Base-by-base conservation (phyloP, 2,113 vertebrate species). In the Ornithorhynchus anatinus region DNA sequence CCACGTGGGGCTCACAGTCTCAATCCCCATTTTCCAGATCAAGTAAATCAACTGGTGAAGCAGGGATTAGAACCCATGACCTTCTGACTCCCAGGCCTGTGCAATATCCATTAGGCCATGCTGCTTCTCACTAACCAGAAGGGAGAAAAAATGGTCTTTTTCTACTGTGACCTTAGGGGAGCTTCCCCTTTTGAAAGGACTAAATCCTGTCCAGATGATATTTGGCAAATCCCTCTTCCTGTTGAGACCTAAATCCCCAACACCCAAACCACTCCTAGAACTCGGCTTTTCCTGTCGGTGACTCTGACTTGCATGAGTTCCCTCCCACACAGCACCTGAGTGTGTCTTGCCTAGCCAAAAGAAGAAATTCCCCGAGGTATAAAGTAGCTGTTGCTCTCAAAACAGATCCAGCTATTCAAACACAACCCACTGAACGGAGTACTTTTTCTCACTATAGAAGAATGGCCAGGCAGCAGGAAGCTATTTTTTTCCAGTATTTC, bases 191-290 rank as follows among this genome's bases (percentile, higher is more conserved):
- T 79, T 67, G 61, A 44, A 52, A 57, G 72, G 19, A 52, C 63
- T 68, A 69, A 70, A 77, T 50, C 38, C 5, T 60, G 48, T 48
- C 72, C 78, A 75, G 69, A 77, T 62, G 63, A 72, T 64, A 59
- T 57, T 39, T 47, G 64, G 77, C 39, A 72, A 12, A n/a, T 72
- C 78, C 78, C 54, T 72, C 69, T 82, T 72, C 27, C 69, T 4
- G 2, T 44, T 68, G 75, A 75, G 7, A 61, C 67, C 64, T 80
- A 85, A 80, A 84, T 84, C 83, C 77, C 48, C 53, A 36, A 52
- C 80, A 85, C 80, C 80, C 81, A 78, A 52, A 59, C 72, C 29
- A n/a, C 40, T 70, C 64, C 52, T 80, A 68, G 65, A 50, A 72
- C 62, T 77, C 72, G 69, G 69, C 77, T 84, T 69, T 64, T 70